Evolutionary conservation across 2,797 vertebrate species (phyloP).

Genomic region (Typhlichthys subterraneus): DNA sequence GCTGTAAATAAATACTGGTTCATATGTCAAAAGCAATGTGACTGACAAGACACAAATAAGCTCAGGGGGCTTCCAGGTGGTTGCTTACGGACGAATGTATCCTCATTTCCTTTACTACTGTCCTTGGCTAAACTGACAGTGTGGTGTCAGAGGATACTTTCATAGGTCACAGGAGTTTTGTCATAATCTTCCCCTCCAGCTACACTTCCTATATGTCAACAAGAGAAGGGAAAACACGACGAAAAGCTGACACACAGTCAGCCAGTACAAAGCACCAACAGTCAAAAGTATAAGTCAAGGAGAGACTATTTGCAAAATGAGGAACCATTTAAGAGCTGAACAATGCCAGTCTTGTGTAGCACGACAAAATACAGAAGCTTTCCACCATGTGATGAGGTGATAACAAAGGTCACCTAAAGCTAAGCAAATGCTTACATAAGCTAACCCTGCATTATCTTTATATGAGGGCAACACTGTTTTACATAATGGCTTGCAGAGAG

Average conservation of each 20-base stretch:
- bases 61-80: conserved; percentile 50
- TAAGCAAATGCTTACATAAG: conserved; percentile 54
- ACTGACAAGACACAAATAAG: conserved; percentile 22
- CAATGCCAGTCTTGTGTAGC: conserved; percentile 31
- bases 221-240: conserved; percentile 2
- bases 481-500: neutral
- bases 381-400: neutral
- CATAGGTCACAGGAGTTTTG: conserved; percentile 76
- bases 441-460: neutral
- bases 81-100: conserved; percentile 4
- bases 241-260: neutral
- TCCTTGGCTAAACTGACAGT: conserved; percentile 4
- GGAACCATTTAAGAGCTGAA: conserved; percentile 1
- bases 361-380: conserved; percentile 10
- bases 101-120: conserved; percentile 18
- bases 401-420: conserved; percentile 26
- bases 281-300: too few relatives aligned
- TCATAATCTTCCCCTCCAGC: conserved; percentile 55
- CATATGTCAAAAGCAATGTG: conserved; percentile 20
- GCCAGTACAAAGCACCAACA: too few relatives aligned
- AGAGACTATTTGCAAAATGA: neutral
- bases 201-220: conserved; percentile 31
- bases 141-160: conserved; percentile 76
- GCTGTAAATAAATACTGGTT: conserved; percentile 9
- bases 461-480: neutral